Conservation (phyloP, 2,113 vertebrate genomes). For the Serinus canaria region DNA sequence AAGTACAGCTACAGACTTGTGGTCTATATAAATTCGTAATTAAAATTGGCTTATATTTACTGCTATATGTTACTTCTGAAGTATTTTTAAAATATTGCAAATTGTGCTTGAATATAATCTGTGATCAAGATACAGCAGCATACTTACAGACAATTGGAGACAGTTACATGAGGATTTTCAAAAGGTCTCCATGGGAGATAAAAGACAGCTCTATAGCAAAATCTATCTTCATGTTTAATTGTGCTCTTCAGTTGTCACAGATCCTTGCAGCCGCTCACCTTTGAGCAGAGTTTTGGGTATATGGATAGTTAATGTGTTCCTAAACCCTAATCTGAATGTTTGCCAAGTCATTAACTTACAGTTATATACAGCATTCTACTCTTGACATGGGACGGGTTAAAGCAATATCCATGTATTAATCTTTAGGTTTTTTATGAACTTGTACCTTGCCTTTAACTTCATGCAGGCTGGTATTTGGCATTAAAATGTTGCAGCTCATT, state of each 20-base stretch:
- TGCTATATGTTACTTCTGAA: background rate
- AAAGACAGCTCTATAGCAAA: background rate
- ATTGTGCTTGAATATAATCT: background rate
- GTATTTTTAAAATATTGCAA: background rate
- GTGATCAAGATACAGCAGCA: background rate
- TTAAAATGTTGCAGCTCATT: background rate
- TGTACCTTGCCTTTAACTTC: background rate
- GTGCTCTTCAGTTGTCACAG: background rate
- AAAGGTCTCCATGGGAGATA: background rate
- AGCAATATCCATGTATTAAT: background rate
- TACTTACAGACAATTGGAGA: background rate
- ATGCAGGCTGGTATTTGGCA: background rate
- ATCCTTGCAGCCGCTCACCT: background rate
- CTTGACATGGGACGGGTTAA: background rate
- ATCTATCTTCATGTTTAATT: background rate
- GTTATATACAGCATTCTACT: background rate
- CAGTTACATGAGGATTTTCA: background rate
- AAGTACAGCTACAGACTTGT: background rate
- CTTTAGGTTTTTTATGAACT: background rate
- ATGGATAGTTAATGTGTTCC: background rate
- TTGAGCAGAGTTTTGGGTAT: background rate
- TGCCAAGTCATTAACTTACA: background rate
- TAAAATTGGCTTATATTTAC: background rate
- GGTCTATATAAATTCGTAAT: background rate
- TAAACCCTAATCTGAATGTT: background rate